These are phyloP conservation scores for Clepsis dumicolana DNA, from an alignment of 2,888 invertebrate species.

Conservation along the genomic window DNA sequence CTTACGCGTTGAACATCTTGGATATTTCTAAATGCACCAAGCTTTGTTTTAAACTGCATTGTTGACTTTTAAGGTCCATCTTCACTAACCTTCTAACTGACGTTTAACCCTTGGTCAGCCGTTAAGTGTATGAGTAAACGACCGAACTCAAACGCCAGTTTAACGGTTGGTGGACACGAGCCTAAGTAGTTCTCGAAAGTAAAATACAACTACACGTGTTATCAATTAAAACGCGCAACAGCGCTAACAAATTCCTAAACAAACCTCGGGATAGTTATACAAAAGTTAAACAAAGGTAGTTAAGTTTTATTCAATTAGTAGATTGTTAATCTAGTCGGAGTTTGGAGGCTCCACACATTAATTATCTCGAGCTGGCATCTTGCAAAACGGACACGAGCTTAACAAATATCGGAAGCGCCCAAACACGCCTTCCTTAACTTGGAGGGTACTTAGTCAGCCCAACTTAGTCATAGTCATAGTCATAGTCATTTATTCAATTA, in stretches of 20 bases:
- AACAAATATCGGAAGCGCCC: constrained; percentile 77
- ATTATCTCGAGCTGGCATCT: constrained; percentile 77
- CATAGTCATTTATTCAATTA: no score
- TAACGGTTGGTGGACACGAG: no score
- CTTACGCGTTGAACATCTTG: not conserved
- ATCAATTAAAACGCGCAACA: constrained; percentile 17
- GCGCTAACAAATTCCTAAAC: constrained; percentile 29
- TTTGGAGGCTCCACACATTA: constrained; percentile 72
- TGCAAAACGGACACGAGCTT: constrained; percentile 76
- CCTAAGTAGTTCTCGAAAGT: not conserved
- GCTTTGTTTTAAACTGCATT: not conserved
- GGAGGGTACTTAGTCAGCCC: constrained; percentile 71
- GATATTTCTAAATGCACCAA: not conserved
- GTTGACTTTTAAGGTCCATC: not conserved
- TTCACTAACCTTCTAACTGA: no score
- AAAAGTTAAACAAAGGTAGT: constrained; percentile 40
- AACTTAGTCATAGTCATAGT: no score
- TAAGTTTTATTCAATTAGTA: constrained; percentile 66
- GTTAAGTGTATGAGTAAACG: no score
- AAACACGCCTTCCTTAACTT: constrained; percentile 76
- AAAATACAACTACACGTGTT: not conserved
- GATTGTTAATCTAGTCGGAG: constrained; percentile 67
- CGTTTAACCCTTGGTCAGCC: no score
- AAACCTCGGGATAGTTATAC: constrained; percentile 27
- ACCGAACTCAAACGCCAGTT: no score